These are phyloP conservation scores for Nyctibius grandis DNA, from an alignment of 2,797 vertebrate species.

Conservation along the genomic window DNA sequence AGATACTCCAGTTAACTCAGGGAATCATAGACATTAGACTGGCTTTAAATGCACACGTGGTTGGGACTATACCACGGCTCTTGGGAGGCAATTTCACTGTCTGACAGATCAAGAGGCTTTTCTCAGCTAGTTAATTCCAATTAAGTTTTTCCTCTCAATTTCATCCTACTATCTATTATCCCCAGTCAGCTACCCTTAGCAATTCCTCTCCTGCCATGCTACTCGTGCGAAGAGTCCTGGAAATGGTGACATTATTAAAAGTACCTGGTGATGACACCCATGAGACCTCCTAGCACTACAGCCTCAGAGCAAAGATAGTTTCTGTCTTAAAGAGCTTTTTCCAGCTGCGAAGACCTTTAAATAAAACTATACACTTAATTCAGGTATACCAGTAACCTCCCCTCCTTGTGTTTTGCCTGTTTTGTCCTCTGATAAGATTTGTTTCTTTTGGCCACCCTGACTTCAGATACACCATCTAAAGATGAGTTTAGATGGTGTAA, in stretches of 20 bases:
- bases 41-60: slow-evolving; percentile 49
- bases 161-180: slow-evolving; percentile 48
- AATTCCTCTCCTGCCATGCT: not conserved
- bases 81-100: slow-evolving; percentile 39
- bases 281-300: not conserved
- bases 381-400: not conserved
- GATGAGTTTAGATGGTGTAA: not conserved
- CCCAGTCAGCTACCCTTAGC: not conserved
- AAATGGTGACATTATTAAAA: slow-evolving; percentile 32
- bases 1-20: slow-evolving; percentile 38
- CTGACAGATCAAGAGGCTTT: slow-evolving; percentile 62
- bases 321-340: not conserved
- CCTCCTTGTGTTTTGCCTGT: not conserved
- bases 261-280: slow-evolving; percentile 8
- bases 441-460: not conserved
- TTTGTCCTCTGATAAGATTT: not conserved
- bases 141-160: slow-evolving; percentile 60
- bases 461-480: not conserved
- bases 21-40: slow-evolving; percentile 38
- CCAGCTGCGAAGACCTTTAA: not conserved
- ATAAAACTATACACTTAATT: not conserved
- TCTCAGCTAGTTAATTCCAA: slow-evolving; percentile 63
- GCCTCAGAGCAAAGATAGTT: not conserved
- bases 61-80: slow-evolving; percentile 36
- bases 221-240: not conserved